These are phyloP conservation scores for Drosophila biarmipes DNA, from an alignment of 1,140 invertebrate genomes.

Conservation along the genomic window DNA sequence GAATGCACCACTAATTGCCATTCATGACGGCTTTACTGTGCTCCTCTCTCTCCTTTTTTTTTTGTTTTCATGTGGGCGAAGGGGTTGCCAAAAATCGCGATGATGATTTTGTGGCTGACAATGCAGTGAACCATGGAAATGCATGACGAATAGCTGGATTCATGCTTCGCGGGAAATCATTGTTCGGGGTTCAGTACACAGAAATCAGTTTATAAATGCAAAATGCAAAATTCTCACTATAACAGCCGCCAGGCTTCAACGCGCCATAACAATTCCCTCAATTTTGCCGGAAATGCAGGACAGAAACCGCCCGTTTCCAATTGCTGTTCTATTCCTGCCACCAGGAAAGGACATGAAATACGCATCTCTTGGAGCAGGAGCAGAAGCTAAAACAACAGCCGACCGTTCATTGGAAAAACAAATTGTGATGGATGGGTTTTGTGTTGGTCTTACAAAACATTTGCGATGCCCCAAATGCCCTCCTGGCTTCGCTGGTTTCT, in stretches of 20 bases:
- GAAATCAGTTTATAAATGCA: constrained; percentile 79
- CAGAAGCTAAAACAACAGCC: constrained; percentile 49
- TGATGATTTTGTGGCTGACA: constrained; percentile 11
- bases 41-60: neutral
- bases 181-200: constrained; percentile 42
- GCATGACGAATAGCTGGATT: constrained; percentile 43
- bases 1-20: constrained; percentile 31
- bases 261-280: constrained; percentile 58
- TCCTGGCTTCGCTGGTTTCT: constrained; percentile 1
- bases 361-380: constrained; percentile 25
- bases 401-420: constrained; percentile 49
- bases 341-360: constrained; percentile 43
- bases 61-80: neutral
- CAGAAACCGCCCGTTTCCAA: neutral
- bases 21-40: constrained; percentile 11
- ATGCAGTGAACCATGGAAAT: constrained; percentile 55
- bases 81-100: neutral
- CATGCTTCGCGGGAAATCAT: constrained; percentile 25
- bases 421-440: constrained; percentile 78
- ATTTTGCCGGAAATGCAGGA: constrained; percentile 39
- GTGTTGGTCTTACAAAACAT: constrained; percentile 74
- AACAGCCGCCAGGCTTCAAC: constrained; percentile 60
- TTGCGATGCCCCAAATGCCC: constrained; percentile 53
- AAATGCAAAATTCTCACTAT: constrained; percentile 80
- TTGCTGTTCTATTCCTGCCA: neutral